Percentiles rank a stretch among this genome's conserved stretches.
These are phyloP conservation scores for Ganaspis sp. DNA, from an alignment of 1,140 invertebrate species.

Conservation along the genomic window DNA sequence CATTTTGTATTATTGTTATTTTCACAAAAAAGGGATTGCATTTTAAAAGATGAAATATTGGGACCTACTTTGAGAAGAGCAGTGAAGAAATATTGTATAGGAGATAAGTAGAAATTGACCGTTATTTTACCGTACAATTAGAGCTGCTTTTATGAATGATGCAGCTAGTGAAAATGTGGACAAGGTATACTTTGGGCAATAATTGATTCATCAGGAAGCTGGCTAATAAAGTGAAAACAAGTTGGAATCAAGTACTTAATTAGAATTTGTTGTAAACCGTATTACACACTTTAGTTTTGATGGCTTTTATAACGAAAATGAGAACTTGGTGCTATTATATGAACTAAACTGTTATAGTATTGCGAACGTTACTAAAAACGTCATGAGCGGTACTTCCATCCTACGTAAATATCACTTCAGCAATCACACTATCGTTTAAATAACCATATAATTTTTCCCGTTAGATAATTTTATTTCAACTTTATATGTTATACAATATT, in stretches of 20 bases:
- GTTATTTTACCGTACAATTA: neutral
- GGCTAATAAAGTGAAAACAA: neutral
- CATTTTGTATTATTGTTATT: neutral
- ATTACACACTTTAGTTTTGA: neutral
- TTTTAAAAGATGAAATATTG: neutral
- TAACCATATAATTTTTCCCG: constrained; percentile 13
- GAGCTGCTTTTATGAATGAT: neutral
- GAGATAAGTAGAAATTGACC: neutral
- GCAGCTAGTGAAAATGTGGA: neutral
- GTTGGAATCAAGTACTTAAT: neutral
- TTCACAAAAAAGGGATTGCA: neutral
- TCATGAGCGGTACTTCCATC: constrained; percentile 7
- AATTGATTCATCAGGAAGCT: constrained; percentile 4
- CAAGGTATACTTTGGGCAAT: neutral
- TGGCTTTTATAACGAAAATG: constrained; percentile 1
- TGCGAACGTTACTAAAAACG: neutral
- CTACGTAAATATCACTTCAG: constrained; percentile 9
- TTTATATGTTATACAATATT: neutral
- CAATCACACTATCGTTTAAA: constrained; percentile 9
- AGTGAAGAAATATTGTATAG: neutral
- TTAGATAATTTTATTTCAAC: constrained; percentile 5
- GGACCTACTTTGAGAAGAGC: neutral
- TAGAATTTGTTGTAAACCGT: neutral
- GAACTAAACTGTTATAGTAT: neutral
- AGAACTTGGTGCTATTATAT: neutral